Percentiles rank a stretch among this genome's conserved stretches.
phyloP scores from a whole-genome alignment of 2,113 vertebrate genomes.

The Diadophis punctatus region DNA sequence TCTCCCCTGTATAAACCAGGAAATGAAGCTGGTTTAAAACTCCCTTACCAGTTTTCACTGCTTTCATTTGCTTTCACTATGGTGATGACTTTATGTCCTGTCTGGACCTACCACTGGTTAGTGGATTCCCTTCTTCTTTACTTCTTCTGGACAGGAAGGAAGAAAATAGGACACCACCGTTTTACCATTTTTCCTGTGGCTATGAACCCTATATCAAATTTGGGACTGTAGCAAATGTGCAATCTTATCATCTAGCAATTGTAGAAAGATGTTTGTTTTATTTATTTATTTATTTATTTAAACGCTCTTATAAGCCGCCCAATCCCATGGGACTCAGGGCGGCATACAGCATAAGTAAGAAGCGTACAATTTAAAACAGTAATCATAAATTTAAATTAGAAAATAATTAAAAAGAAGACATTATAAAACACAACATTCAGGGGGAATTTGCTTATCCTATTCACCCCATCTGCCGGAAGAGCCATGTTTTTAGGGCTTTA shows the following conservation, averaged over 20 bases:
- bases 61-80: background rate
- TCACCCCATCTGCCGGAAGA: too few relatives aligned
- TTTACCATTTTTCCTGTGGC: background rate
- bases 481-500: too few relatives aligned
- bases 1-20: background rate
- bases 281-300: too few relatives aligned
- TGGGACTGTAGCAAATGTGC: background rate
- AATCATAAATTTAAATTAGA: too few relatives aligned
- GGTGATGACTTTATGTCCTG: background rate
- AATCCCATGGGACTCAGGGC: too few relatives aligned
- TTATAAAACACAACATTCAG: too few relatives aligned
- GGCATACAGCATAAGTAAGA: too few relatives aligned
- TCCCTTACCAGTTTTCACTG: background rate
- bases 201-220: background rate
- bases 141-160: background rate
- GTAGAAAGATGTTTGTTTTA: background rate
- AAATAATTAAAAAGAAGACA: too few relatives aligned
- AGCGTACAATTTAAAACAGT: too few relatives aligned
- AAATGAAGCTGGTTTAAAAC: background rate
- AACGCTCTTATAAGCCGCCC: too few relatives aligned
- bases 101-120: background rate
- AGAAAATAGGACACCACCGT: background rate
- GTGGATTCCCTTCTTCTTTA: background rate
- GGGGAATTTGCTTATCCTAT: too few relatives aligned
- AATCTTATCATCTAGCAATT: background rate